Evolutionary conservation across 2,113 vertebrate species (phyloP).

Genomic region (Haplotaxodon microlepis): DNA sequence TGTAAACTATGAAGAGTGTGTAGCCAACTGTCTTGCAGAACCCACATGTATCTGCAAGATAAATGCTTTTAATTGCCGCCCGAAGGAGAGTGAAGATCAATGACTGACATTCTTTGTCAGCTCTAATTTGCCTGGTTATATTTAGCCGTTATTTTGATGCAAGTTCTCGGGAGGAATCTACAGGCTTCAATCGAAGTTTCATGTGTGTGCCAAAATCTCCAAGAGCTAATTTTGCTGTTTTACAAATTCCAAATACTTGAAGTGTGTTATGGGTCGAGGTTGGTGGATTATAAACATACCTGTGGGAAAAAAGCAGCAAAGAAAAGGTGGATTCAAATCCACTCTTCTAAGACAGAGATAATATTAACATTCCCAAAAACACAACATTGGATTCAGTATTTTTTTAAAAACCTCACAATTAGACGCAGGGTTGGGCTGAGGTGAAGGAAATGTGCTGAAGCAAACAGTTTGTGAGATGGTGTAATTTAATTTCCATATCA

Average conservation of each 20-base stretch:
- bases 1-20: not conserved
- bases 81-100: not conserved
- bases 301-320: not conserved
- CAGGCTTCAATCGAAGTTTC: not conserved
- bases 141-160: not conserved
- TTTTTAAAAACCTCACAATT: not conserved
- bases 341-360: not conserved
- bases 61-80: not conserved
- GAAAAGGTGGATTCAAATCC: not conserved
- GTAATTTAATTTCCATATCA: constrained; percentile 38
- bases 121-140: not conserved
- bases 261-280: not conserved
- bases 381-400: not conserved
- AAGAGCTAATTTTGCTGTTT: not conserved
- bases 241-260: not conserved
- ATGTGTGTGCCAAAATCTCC: not conserved
- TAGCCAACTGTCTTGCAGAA: not conserved
- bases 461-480: not conserved
- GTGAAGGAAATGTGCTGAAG: constrained; percentile 5
- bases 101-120: not conserved
- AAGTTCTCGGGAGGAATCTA: not conserved
- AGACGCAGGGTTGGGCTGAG: not conserved
- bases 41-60: not conserved
- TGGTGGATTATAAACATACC: not conserved
- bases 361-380: not conserved